Evolutionary conservation across 2,888 invertebrate genomes (phyloP).

Genomic region (Diadegma fenestrale): DNA sequence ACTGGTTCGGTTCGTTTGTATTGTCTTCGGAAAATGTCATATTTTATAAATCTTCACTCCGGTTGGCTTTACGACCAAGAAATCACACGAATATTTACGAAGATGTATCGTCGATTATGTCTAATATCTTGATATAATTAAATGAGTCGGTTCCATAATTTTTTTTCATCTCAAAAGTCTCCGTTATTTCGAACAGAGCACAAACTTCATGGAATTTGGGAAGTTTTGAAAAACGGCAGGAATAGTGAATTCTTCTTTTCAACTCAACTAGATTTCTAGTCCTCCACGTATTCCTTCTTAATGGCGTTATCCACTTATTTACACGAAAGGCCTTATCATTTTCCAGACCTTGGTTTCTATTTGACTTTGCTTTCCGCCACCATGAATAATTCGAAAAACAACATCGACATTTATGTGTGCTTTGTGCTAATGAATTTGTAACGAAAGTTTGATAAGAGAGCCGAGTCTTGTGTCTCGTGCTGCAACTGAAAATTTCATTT

Average conservation of each 20-base stretch:
- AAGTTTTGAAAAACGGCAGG: background rate
- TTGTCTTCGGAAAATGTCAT: background rate
- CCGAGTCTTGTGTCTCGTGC: constrained; percentile 8
- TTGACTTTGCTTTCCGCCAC: constrained; percentile 1
- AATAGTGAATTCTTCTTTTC: background rate
- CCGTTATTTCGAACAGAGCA: background rate
- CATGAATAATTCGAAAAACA: constrained; percentile 3
- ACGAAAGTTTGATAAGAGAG: background rate
- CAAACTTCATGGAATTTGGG: background rate
- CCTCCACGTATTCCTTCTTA: background rate
- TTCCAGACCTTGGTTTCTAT: background rate
- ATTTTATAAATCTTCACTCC: background rate
- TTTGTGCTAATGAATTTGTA: constrained; percentile 5
- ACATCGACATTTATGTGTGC: background rate
- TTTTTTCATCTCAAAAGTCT: background rate
- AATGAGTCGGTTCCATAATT: background rate
- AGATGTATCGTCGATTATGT: background rate
- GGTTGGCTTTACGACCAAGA: background rate
- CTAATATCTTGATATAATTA: background rate
- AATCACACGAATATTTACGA: background rate
- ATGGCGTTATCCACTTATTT: background rate
- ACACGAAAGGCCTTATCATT: constrained; percentile 3
- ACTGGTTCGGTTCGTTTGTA: background rate
- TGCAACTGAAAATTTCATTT: background rate
- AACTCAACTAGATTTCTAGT: background rate